A percentile compares a stretch with the other conserved stretches of the same genome.
phyloP scores from a whole-genome alignment of 2,888 invertebrate species.

The Tyria jacobaeae region DNA sequence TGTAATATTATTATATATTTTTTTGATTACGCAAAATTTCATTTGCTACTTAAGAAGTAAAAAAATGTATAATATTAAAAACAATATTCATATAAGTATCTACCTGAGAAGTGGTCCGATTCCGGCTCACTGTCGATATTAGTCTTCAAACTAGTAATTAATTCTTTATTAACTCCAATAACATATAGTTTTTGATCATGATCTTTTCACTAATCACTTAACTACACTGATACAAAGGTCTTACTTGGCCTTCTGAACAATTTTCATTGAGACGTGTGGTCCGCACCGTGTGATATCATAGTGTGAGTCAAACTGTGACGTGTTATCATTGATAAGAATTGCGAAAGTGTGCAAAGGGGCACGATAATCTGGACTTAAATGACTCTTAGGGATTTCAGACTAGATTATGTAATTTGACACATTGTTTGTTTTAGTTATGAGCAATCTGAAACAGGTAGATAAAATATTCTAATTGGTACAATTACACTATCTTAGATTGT shows the following conservation, averaged over 20 bases:
- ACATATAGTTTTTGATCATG: constrained; percentile 33
- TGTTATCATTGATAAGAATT: constrained; percentile 75
- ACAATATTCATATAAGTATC: constrained; percentile 1
- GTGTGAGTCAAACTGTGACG: constrained; percentile 77
- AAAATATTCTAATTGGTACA: neutral
- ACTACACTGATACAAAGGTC: constrained; percentile 24
- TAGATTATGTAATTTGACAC: constrained; percentile 20
- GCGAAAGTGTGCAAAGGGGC: constrained; percentile 56
- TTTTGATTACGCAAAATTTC: neutral
- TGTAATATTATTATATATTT: neutral
- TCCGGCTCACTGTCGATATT: constrained; percentile 2
- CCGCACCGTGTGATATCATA: constrained; percentile 62
- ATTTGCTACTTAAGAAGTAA: neutral
- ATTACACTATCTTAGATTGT: neutral
- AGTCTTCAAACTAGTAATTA: constrained; percentile 3
- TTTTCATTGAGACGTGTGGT: constrained; percentile 60
- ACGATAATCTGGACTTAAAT: constrained; percentile 38
- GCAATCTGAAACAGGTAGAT: neutral
- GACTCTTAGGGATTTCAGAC: constrained; percentile 25
- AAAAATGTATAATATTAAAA: constrained; percentile 1
- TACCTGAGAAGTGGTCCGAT: constrained; percentile 8
- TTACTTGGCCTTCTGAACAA: constrained; percentile 20
- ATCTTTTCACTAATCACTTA: constrained; percentile 42
- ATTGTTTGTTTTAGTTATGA: constrained; percentile 1
- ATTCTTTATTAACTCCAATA: neutral